Base-by-base conservation (phyloP, 2,888 invertebrate species). In the Scaptomyza tumidula region DNA sequence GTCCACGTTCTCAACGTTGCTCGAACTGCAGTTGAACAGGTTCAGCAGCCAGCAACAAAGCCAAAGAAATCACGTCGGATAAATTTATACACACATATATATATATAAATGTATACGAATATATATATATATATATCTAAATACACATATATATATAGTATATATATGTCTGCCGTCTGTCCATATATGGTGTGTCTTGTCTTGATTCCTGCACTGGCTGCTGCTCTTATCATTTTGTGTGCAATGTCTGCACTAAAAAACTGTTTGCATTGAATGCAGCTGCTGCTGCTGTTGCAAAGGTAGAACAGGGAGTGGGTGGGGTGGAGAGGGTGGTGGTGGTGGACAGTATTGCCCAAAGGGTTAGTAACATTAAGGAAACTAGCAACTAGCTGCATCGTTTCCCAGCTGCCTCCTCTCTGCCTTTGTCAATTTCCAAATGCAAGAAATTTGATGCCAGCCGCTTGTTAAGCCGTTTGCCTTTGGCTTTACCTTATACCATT, bases 361-460 rank as follows among this genome's bases (percentile, higher is more conserved):
- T 66, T 68, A 64, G 56, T 60, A 54, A 75, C 71, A 75, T 75
- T 75, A 68, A 71, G 71, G 68, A 60, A 75, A 72, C 75, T 75
- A 55, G 72, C 63, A 37, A 62, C 75, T 63, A 60, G 44, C 61
- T 57, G 57, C 41, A 44, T 43, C 48, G 39, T 33, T 46, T 31
- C 50, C 35, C 50, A 35, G 50, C 29, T 56, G 16, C 10, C 41
- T 33, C 35, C 56, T 59, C n/a, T n/a, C n/a, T 59, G 77, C 55
- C 75, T 86, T 81, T 85, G 81, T 86, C 84, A 84, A 16, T 83
- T 84, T 71, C 66, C 66, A 68, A 86, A 86, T 83, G 81, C 80
- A 83, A 75, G 86, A 84, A 86, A 85, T 86, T 86, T 85, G 76
- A 85, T 86, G 81, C 83, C 81, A 81, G 84, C 74, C 86, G 86